A percentile compares a stretch with the other conserved stretches of the same genome.
phyloP scores from a whole-genome alignment of 2,888 invertebrate species.

The Cosmorhoe ocellata region DNA sequence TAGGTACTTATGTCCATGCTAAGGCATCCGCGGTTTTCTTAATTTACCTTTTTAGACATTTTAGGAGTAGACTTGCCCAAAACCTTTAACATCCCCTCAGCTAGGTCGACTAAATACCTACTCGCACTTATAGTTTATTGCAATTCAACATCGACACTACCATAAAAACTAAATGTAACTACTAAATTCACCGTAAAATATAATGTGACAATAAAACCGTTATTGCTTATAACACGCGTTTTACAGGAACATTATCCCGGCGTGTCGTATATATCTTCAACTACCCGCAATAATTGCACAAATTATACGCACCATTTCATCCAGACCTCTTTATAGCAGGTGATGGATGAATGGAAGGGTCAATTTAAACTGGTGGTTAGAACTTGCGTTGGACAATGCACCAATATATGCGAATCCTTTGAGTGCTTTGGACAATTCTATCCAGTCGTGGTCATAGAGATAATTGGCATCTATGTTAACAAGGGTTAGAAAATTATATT shows the following conservation, averaged over 20 bases:
- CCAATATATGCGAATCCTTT: constrained; percentile 15
- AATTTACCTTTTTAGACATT: too few relatives aligned
- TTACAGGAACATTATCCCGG: constrained; percentile 19
- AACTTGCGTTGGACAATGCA: constrained; percentile 16
- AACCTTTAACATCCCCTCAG: too few relatives aligned
- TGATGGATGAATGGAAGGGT: neutral
- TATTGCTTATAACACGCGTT: constrained; percentile 34
- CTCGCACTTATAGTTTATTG: neutral
- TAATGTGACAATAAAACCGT: constrained; percentile 32
- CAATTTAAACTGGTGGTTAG: constrained; percentile 4
- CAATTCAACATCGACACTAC: neutral
- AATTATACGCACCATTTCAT: constrained; percentile 42
- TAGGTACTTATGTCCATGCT: too few relatives aligned
- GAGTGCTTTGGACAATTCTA: constrained; percentile 10
- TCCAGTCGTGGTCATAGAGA: neutral
- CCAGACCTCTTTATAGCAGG: neutral
- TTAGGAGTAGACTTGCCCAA: too few relatives aligned
- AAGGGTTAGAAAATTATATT: too few relatives aligned
- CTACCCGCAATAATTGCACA: constrained; percentile 50
- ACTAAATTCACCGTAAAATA: constrained; percentile 17
- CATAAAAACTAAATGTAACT: constrained; percentile 16
- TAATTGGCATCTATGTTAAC: too few relatives aligned
- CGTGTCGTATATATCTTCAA: constrained; percentile 47
- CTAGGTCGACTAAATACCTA: too few relatives aligned
- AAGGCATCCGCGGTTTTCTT: too few relatives aligned